Base-by-base conservation (phyloP, 1,140 invertebrate genomes). In the Hylaeus volcanicus region DNA sequence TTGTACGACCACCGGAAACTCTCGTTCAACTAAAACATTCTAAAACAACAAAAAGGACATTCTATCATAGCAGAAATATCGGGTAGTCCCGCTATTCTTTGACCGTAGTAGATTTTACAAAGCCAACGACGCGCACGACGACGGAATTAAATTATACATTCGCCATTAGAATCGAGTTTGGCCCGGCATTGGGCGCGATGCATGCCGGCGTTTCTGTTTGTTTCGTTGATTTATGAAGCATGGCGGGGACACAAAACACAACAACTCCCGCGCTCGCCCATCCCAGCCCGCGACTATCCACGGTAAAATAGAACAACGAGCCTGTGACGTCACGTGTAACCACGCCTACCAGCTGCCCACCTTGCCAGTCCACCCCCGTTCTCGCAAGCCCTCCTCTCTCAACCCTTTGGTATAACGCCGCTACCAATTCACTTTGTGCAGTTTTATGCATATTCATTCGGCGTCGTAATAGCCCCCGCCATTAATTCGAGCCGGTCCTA, bases 181-280 rank as follows among this genome's bases (percentile, higher is more conserved):
- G 75, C 76, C 55, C 79, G 76, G 79, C 80, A 81, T 80, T 79
- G 71, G 80, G 66, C 79, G 88, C 88, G 89, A 90, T 86, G 87
- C 89, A 87, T 87, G 88, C 88, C 89, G 88, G 82, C 88, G 85
- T 91, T 91, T 84, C 88, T 91, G 90, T 92, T 92, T 92, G 91
- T 92, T 91, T 92, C 90, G 89, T 89, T 92, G 91, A 92, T 92
- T 92, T 92, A 92, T 92, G 91, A 92, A 91, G 89, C 91, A 89
- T 91, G 90, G 87, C 88, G 82, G 87, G 87, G 89, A 92, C 91
- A 89, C 89, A 90, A 91, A 92, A 91, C 89, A 92, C 90, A 89
- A 90, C 88, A 86, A 87, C 83, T 83, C 77, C 81, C 86, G 88
- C 65, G 60, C 74, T 79, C 70, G 66, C 58, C 74, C 74, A 77